A percentile compares a stretch with the other conserved stretches of the same genome.
Evolutionary conservation across 35 echinoderm and acorn worm genomes (phyloP).

Genomic region (Nesometra sesokonis): DNA sequence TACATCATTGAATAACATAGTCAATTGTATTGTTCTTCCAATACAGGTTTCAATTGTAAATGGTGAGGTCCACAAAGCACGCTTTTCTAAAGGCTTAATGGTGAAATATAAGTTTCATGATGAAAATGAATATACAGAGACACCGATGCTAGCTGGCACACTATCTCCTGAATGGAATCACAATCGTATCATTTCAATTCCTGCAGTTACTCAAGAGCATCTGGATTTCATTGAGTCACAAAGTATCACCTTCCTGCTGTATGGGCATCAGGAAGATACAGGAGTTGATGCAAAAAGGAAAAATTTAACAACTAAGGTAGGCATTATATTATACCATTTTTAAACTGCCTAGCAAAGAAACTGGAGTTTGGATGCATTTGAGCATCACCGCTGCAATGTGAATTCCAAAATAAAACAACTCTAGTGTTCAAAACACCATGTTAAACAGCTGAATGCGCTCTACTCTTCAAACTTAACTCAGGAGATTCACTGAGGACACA

Average conservation of each 20-base stretch:
- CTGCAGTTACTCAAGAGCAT: conserved; percentile 44
- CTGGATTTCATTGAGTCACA: conserved; percentile 66
- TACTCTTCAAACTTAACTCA: no score
- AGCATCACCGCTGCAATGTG: no score
- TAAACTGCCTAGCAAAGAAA: no score
- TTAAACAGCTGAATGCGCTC: no score
- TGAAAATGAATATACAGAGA: conserved; percentile 46
- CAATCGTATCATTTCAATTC: conserved; percentile 63
- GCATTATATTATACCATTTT: no score
- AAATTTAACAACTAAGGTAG: conserved; percentile 86
- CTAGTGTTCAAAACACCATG: no score
- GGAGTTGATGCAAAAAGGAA: conserved; percentile 56
- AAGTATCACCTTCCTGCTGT: conserved; percentile 62
- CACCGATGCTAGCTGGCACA: conserved; percentile 42
- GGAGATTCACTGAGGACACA: no score
- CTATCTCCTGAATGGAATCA: conserved; percentile 82
- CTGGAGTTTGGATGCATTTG: no score
- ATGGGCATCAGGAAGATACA: conserved; percentile 63
- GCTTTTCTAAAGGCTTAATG: conserved; percentile 64
- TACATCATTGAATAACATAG: no score
- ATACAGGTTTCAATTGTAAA: conserved; percentile 54
- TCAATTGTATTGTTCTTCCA: neutral
- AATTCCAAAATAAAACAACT: no score
- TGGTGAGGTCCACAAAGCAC: conserved; percentile 87
- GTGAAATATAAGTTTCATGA: conserved; percentile 70